Evolutionary conservation across 2,888 invertebrate genomes (phyloP).

Genomic region (Macaria notata): DNA sequence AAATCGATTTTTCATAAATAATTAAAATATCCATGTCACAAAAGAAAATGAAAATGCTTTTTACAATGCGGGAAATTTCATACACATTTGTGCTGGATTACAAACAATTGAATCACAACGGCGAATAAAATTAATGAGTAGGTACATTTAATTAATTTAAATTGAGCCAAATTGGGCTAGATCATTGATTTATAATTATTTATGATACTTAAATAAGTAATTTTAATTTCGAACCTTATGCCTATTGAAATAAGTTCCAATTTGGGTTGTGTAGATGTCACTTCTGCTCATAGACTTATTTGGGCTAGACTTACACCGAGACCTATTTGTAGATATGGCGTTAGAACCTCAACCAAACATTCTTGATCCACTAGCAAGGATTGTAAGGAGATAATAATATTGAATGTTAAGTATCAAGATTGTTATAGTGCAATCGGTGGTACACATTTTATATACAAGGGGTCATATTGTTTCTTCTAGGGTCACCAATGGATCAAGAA

Average conservation of each 20-base stretch:
- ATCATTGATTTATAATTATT: no score
- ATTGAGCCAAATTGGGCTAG: no score
- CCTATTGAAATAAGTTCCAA: constrained; percentile 4
- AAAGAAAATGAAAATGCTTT: no score
- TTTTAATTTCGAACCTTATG: no score
- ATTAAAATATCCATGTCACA: no score
- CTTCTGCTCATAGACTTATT: constrained; percentile 16
- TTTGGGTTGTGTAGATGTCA: constrained; percentile 35
- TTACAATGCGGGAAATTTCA: no score
- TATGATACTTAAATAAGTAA: no score
- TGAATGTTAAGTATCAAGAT: neutral
- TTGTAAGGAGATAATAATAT: constrained; percentile 10
- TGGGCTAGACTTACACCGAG: constrained; percentile 20
- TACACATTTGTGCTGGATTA: no score
- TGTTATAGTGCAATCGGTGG: constrained; percentile 13
- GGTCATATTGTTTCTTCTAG: constrained; percentile 4
- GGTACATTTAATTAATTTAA: no score
- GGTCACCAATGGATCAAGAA: constrained; percentile 23
- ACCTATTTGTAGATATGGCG: constrained; percentile 16
- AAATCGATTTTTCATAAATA: constrained; percentile 7
- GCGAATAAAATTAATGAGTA: no score
- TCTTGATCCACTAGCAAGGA: constrained; percentile 18
- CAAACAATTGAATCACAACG: no score
- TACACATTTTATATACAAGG: constrained; percentile 15
- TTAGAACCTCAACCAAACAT: constrained; percentile 7